Conservation (phyloP, 1,140 invertebrate species). For the Platorchestia sp. region DNA sequence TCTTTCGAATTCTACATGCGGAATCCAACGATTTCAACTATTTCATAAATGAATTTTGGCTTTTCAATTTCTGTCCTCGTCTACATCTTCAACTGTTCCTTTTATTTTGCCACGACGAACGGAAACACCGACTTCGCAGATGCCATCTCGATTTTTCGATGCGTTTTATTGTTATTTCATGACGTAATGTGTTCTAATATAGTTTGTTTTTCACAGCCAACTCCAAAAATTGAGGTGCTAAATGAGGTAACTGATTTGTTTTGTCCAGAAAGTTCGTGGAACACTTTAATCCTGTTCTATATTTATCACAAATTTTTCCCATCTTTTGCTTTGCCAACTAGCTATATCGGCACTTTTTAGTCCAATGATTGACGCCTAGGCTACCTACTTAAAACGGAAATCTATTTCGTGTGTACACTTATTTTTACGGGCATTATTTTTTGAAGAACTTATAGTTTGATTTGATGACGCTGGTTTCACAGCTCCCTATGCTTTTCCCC, state of each 20-base stretch:
- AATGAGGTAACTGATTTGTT: conserved; percentile 50
- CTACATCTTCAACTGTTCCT: not conserved
- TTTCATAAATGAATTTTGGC: not conserved
- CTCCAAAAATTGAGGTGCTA: conserved; percentile 51
- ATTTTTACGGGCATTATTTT: not conserved
- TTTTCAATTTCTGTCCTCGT: not conserved
- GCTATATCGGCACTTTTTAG: conserved; percentile 49
- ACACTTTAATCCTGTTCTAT: conserved; percentile 49
- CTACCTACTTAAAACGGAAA: not conserved
- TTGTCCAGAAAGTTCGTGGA: conserved; percentile 36
- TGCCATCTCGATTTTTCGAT: not conserved
- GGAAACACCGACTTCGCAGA: not conserved
- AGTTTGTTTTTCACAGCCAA: conserved; percentile 52
- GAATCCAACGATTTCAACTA: not conserved
- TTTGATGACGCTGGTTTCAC: not conserved
- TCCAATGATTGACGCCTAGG: conserved; percentile 12
- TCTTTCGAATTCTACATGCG: not conserved
- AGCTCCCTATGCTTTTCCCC: not conserved
- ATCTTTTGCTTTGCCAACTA: conserved; percentile 43
- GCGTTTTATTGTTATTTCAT: not conserved
- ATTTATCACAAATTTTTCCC: conserved; percentile 47
- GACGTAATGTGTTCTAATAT: conserved; percentile 46
- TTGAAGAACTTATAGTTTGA: not conserved
- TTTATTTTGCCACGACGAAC: not conserved
- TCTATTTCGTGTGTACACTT: not conserved